These are phyloP conservation scores for Globia sparganii DNA, from an alignment of 2,888 invertebrate genomes.

Conservation along the genomic window DNA sequence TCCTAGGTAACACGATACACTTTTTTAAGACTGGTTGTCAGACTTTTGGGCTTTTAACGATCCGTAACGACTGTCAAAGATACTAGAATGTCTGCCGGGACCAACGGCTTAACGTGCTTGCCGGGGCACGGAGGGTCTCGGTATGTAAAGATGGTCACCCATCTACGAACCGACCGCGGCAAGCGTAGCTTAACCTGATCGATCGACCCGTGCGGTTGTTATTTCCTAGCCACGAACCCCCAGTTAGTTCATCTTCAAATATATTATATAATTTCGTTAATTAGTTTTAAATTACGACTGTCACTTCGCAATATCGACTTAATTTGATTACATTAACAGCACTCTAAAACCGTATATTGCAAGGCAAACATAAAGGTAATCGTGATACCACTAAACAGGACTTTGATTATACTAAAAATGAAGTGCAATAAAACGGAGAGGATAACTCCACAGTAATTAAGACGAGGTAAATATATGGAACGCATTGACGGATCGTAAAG, in stretches of 20 bases:
- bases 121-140: not conserved
- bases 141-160: not conserved
- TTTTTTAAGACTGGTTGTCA: not conserved
- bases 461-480: conserved; percentile 88
- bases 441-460: conserved; percentile 87
- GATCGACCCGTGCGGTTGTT: not conserved
- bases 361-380: conserved; percentile 71
- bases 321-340: conserved; percentile 70
- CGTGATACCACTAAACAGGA: conserved; percentile 72
- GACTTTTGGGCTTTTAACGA: not conserved
- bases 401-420: conserved; percentile 82
- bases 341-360: conserved; percentile 65
- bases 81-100: not conserved
- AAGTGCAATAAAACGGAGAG: conserved; percentile 83
- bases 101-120: not conserved
- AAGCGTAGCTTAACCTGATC: not conserved
- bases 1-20: not conserved
- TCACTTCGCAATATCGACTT: conserved; percentile 60
- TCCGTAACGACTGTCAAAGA: not conserved
- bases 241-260: not conserved
- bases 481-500: conserved; percentile 89
- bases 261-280: conserved; percentile 2
- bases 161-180: not conserved
- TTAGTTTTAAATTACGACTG: conserved; percentile 32
- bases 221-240: not conserved